A percentile compares a stretch with the other conserved stretches of the same genome.
Evolutionary conservation across 2,113 vertebrate genomes (phyloP).

Genomic region (Stigmatopora argus): DNA sequence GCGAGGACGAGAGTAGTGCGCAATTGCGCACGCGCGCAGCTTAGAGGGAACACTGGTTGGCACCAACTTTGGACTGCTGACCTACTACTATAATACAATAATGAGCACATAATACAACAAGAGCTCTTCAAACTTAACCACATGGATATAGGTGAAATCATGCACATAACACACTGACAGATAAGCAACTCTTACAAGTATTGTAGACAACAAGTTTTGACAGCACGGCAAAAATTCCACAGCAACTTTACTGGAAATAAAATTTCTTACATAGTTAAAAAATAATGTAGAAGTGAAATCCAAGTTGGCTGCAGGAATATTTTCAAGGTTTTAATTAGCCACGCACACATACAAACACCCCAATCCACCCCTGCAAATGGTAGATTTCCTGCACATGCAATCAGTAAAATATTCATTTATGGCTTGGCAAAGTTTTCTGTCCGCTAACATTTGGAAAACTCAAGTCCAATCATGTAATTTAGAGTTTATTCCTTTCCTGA

Average conservation of each 20-base stretch:
- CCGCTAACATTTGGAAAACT: neutral
- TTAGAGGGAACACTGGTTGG: no score
- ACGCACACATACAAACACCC: neutral
- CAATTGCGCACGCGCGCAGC: no score
- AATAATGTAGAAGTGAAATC: constrained; percentile 3
- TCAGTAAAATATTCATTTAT: constrained; percentile 23
- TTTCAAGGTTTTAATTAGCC: constrained; percentile 11
- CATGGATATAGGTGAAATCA: constrained; percentile 11
- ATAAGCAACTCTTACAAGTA: constrained; percentile 6
- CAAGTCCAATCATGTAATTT: constrained; percentile 9
- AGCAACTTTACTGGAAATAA: neutral
- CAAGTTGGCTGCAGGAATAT: constrained; percentile 3
- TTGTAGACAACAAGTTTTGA: neutral
- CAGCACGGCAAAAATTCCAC: constrained; percentile 6
- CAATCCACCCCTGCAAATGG: neutral
- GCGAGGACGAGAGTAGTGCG: no score
- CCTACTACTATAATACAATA: constrained; percentile 30
- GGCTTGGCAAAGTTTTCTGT: constrained; percentile 1
- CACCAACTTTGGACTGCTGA: constrained; percentile 31
- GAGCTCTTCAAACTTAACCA: constrained; percentile 44
- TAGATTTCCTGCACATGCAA: constrained; percentile 16
- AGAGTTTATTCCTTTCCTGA: constrained; percentile 7
- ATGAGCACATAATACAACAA: constrained; percentile 31
- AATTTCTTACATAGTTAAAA: neutral
- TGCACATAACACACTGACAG: constrained; percentile 7